Conservation (phyloP, 2,113 vertebrate genomes). For the Anoplopoma fimbria region DNA sequence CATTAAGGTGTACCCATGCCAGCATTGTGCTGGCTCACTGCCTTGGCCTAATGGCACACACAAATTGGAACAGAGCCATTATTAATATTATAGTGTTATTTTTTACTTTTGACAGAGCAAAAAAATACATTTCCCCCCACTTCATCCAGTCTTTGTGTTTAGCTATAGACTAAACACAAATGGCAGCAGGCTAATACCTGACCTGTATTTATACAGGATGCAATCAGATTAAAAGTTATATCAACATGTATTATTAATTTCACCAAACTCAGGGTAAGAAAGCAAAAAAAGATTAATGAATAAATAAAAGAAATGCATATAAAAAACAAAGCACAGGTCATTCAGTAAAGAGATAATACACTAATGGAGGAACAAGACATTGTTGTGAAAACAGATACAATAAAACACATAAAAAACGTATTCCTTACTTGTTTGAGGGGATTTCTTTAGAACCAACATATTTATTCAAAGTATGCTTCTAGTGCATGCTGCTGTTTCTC, state of each 20-base stretch:
- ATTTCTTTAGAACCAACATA: neutral
- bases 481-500: neutral
- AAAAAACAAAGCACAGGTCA: neutral
- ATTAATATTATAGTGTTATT: conserved; percentile 28
- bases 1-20: neutral
- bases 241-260: neutral
- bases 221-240: neutral
- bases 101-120: conserved; percentile 5
- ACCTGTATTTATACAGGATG: neutral
- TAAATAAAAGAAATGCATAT: neutral
- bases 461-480: neutral
- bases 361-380: neutral
- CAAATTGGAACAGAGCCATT: conserved; percentile 16
- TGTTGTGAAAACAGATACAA: neutral
- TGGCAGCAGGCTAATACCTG: neutral
- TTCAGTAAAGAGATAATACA: neutral
- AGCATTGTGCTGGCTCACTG: neutral
- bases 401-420: neutral
- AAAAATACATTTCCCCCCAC: neutral
- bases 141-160: conserved; percentile 38
- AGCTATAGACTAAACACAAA: conserved; percentile 24
- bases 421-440: neutral
- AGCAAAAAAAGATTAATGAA: neutral
- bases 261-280: too few species aligned
- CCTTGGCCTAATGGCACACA: neutral